Conservation (phyloP, 1,140 invertebrate genomes). For the Phocides pigmalion region DNA sequence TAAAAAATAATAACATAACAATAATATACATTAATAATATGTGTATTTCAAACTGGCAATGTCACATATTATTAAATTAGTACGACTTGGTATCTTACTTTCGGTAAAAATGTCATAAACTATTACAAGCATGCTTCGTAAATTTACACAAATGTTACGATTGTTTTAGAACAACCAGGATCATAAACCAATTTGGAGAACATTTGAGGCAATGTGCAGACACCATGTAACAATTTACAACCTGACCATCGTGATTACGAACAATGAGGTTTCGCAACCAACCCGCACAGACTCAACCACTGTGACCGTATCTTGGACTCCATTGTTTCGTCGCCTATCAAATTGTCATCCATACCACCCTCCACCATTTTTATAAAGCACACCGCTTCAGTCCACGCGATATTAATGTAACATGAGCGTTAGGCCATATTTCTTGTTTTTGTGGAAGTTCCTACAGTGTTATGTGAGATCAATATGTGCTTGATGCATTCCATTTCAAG, state of each 20-base stretch:
- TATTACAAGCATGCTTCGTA: neutral
- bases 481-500: constrained; percentile 31
- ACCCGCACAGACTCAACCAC: constrained; percentile 53
- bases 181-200: constrained; percentile 20
- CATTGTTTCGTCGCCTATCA: constrained; percentile 67
- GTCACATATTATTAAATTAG: too few relatives aligned
- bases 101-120: neutral
- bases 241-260: constrained; percentile 68
- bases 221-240: constrained; percentile 65
- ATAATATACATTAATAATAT: too few relatives aligned
- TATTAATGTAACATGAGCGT: constrained; percentile 46
- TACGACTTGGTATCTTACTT: neutral
- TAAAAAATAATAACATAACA: too few relatives aligned
- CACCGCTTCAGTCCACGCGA: constrained; percentile 40
- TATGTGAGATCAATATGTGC: constrained; percentile 40
- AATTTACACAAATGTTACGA: neutral
- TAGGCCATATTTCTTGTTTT: constrained; percentile 35
- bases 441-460: constrained; percentile 25
- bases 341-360: constrained; percentile 66
- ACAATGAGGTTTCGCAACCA: constrained; percentile 74
- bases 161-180: neutral
- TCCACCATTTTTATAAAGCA: constrained; percentile 71
- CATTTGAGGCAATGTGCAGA: constrained; percentile 50
- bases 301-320: constrained; percentile 63
- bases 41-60: too few relatives aligned